Percentiles rank a stretch among this genome's conserved stretches.
Conservation (phyloP, 2,113 vertebrate species). For the Actenoides lindsayi region DNA sequence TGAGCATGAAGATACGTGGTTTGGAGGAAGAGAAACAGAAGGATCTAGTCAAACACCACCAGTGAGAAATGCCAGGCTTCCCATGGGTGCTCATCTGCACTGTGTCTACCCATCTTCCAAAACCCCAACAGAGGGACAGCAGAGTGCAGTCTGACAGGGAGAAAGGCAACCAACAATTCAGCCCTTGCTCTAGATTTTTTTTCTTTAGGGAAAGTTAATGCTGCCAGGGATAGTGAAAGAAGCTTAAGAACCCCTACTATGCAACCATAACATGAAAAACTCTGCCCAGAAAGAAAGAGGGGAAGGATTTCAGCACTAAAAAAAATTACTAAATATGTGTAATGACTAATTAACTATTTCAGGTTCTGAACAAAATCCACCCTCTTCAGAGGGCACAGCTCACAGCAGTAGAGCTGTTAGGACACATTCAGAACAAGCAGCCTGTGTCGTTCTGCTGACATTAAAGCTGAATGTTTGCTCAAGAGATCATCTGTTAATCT, state of each 20-base stretch:
- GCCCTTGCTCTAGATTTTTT: not conserved
- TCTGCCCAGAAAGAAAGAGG: not conserved
- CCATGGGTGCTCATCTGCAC: fast-evolving
- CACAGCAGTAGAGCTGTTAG: not conserved
- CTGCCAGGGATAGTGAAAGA: not conserved
- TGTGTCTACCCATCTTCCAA: not conserved
- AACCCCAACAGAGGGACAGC: not conserved
- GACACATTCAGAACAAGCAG: not conserved
- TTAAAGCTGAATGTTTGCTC: not conserved
- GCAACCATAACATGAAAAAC: not conserved
- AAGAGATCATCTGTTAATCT: conserved; percentile 33
- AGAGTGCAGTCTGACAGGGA: not conserved
- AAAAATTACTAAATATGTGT: not conserved
- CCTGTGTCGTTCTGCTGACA: not conserved
- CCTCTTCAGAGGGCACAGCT: not conserved
- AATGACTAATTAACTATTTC: not conserved
- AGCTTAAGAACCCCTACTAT: not conserved
- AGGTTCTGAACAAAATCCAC: not conserved
- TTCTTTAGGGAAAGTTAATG: not conserved
- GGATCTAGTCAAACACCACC: not conserved
- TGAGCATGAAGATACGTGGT: fast-evolving
- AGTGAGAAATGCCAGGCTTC: not conserved
- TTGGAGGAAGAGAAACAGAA: not conserved
- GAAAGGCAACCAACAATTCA: not conserved
- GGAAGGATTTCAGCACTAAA: not conserved